These are phyloP conservation scores for Perizoma flavofasciatum DNA, from an alignment of 2,888 invertebrate species.

Conservation along the genomic window DNA sequence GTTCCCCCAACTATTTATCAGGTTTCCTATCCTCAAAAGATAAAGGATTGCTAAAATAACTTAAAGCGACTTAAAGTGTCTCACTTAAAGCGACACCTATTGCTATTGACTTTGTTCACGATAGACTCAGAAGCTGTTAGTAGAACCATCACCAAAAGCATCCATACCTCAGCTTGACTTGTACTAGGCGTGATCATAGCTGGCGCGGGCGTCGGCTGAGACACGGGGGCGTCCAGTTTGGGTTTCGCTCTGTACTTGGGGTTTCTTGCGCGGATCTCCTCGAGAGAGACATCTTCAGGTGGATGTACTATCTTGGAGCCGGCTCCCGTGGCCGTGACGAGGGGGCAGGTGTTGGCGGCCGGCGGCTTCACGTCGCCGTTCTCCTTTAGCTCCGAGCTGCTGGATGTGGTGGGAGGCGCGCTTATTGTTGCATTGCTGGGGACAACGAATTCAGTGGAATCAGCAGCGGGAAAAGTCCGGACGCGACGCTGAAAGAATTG, in stretches of 20 bases:
- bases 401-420: conserved; percentile 86
- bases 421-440: conserved; percentile 89
- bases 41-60: no score
- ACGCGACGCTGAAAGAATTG: no score
- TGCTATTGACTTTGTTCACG: no score
- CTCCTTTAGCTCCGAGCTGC: conserved; percentile 66
- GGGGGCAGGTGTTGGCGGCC: conserved; percentile 69
- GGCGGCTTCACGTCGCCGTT: conserved; percentile 75
- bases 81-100: no score
- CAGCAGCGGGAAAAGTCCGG: neutral
- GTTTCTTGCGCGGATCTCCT: conserved; percentile 90
- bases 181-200: conserved; percentile 63
- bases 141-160: conserved; percentile 24
- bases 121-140: no score
- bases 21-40: no score
- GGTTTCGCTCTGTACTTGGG: conserved; percentile 85
- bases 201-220: conserved; percentile 44
- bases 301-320: conserved; percentile 97
- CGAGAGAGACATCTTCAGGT: conserved; percentile 95
- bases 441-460: neutral
- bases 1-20: no score
- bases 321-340: conserved; percentile 91
- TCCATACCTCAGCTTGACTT: conserved; percentile 74
- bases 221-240: conserved; percentile 56
- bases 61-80: no score